These are phyloP conservation scores for Sceloporus undulatus DNA, from an alignment of 2,113 vertebrate species.

Conservation along the genomic window DNA sequence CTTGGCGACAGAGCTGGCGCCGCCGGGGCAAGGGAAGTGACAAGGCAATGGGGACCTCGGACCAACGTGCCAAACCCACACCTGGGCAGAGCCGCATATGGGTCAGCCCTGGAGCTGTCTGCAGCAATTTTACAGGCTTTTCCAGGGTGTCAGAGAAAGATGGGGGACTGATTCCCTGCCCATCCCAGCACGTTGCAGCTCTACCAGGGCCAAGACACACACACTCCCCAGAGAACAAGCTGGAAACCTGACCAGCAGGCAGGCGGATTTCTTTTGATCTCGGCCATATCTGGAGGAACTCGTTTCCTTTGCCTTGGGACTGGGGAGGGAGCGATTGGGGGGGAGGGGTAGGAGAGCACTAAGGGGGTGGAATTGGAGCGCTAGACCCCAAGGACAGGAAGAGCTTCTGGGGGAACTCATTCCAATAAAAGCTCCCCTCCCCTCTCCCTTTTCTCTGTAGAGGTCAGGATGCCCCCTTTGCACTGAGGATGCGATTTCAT, in stretches of 20 bases:
- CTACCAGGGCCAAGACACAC: slow-evolving; percentile 57
- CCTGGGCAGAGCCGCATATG: background rate
- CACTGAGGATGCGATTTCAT: slow-evolving; percentile 38
- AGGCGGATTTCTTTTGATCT: slow-evolving; percentile 9
- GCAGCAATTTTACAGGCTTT: slow-evolving; percentile 71
- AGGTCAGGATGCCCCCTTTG: slow-evolving; percentile 20
- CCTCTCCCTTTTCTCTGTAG: background rate
- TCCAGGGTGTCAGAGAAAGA: slow-evolving; percentile 21
- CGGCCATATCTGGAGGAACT: slow-evolving; percentile 9
- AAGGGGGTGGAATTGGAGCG: too few relatives aligned
- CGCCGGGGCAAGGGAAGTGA: slow-evolving; percentile 79
- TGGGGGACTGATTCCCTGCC: slow-evolving; percentile 68
- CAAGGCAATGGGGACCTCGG: slow-evolving; percentile 78
- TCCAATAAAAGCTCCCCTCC: slow-evolving; percentile 2
- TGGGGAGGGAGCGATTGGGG: background rate
- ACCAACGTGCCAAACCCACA: slow-evolving; percentile 72
- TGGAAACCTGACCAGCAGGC: background rate
- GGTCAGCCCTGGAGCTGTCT: slow-evolving; percentile 8
- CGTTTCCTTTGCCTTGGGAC: slow-evolving; percentile 6
- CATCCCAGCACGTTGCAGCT: slow-evolving; percentile 64
- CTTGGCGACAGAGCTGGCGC: slow-evolving; percentile 82
- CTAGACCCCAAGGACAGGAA: slow-evolving; percentile 16
- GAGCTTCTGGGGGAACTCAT: slow-evolving; percentile 36
- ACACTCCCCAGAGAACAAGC: too few relatives aligned
- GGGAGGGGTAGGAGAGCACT: background rate